Evolutionary conservation across 2,797 vertebrate genomes (phyloP), one percentile per base, ranked within the genome.

Genomic region (Xerus rutilus): DNA sequence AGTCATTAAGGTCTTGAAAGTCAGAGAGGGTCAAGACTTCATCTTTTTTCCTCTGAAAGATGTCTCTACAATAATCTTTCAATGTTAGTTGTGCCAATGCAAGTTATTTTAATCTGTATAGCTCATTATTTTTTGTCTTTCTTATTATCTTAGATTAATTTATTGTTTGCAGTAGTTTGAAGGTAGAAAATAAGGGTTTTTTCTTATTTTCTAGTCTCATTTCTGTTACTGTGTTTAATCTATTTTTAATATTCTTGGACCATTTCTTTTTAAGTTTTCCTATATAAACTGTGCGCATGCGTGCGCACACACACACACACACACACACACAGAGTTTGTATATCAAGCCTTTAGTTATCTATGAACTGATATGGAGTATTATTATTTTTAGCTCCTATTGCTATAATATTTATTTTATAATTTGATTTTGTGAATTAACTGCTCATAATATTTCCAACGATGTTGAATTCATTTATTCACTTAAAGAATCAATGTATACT

Each of bases 151-250:
- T 81, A 17, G 62, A 49, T 6, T 21, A 57, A 76, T 43, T 93
- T 89, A 57, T 59, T 85, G 15, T 84, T 73, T 89, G 30, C 94
- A 94, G 83, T 64, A 25, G 49, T 62, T 54, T 54, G 73, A 93
- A 25, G 25, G 23, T 1, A 64, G 39, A 17, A 89, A 69, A 43
- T 39, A 47, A 43, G 54, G 7, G 4, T 74, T 82, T 49, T 74
- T 43, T 32, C 23, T 6, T 35, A 35, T 28, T 65, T 73, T 74
- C 20, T 70, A 20, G 52, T 87, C 30, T 79, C 49, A 47, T 74
- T 87, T 57, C n/a, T 32, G 0, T 49, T 49, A 0, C 14, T 70
- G 30, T 67, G 6, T 72, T 62, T 54, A 47, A 64, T 32, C 65
- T 17, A 1, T 57, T 85, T 86, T 86, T n/a, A 13, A 92, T 92